Evolutionary conservation across 1,140 invertebrate genomes (phyloP).

Genomic region (Chymomyza costata): DNA sequence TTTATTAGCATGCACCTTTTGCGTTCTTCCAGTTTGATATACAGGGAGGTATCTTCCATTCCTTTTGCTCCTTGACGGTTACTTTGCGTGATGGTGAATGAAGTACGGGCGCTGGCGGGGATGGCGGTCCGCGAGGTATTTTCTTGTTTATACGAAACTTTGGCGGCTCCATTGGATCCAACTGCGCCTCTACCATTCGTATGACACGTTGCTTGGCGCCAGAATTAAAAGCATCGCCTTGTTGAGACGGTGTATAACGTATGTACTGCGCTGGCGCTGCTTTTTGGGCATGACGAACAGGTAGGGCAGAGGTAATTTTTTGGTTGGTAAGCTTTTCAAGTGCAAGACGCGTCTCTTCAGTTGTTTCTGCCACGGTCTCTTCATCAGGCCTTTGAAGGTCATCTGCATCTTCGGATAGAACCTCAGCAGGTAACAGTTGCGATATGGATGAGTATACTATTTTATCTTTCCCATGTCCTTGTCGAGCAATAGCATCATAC

Average conservation of each 20-base stretch:
- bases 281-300: slow-evolving; percentile 93
- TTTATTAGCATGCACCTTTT: slow-evolving; percentile 79
- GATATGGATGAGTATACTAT: slow-evolving; percentile 97
- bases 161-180: slow-evolving; percentile 99
- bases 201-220: slow-evolving; percentile 99
- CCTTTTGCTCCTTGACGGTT: slow-evolving; percentile 98
- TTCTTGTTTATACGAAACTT: slow-evolving; percentile 97
- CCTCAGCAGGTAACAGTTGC: slow-evolving; percentile 95
- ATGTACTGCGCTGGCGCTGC: slow-evolving; percentile 95
- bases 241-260: slow-evolving; percentile 97
- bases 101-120: slow-evolving; percentile 92
- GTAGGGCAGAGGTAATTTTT: slow-evolving; percentile 95
- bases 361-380: slow-evolving; percentile 90
- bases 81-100: slow-evolving; percentile 98
- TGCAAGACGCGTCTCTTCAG: slow-evolving; percentile 88
- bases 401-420: slow-evolving; percentile 93
- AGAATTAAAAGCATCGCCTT: slow-evolving; percentile 96
- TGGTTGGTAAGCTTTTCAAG: slow-evolving; percentile 91
- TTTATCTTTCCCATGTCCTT: slow-evolving; percentile 98
- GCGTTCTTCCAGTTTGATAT: slow-evolving; percentile 99
- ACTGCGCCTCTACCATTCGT: slow-evolving; percentile 95
- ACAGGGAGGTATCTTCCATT: slow-evolving; percentile 99
- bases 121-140: slow-evolving; percentile 97
- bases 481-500: slow-evolving; percentile 95
- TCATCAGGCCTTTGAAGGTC: slow-evolving; percentile 89